A percentile compares a stretch with the other conserved stretches of the same genome.
These are phyloP conservation scores for Triplophysa siluroides DNA, from an alignment of 2,113 vertebrate species.

Conservation along the genomic window DNA sequence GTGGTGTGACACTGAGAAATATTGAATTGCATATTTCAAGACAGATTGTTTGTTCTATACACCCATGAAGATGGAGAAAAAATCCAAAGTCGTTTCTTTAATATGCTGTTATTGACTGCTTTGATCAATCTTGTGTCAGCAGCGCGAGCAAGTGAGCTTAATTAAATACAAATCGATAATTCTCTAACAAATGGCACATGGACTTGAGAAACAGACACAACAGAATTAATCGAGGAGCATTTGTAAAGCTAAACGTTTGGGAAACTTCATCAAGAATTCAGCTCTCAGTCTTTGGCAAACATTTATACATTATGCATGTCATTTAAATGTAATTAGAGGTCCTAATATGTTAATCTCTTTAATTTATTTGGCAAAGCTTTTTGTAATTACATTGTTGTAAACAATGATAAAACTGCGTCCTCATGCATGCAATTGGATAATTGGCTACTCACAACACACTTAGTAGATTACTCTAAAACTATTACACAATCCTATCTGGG, in stretches of 20 bases:
- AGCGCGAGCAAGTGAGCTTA: conserved; percentile 66
- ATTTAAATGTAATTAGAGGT: conserved; percentile 55
- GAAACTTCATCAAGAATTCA: conserved; percentile 53
- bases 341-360: conserved; percentile 47
- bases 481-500: conserved; percentile 41
- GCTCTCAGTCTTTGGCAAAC: conserved; percentile 43
- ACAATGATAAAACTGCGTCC: conserved; percentile 54
- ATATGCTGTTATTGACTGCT: conserved; percentile 60
- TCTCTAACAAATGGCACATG: conserved; percentile 57
- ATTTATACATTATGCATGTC: conserved; percentile 55
- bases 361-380: conserved; percentile 51
- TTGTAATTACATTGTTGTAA: conserved; percentile 59
- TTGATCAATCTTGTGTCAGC: conserved; percentile 69
- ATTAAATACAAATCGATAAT: conserved; percentile 70
- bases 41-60: conserved; percentile 60
- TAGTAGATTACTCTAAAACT: conserved; percentile 51
- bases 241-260: conserved; percentile 43
- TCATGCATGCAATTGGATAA: conserved; percentile 54
- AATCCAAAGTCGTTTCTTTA: conserved; percentile 40
- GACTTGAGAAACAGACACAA: conserved; percentile 37
- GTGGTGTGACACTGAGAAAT: conserved; percentile 55
- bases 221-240: conserved; percentile 31
- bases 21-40: conserved; percentile 49
- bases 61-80: conserved; percentile 54
- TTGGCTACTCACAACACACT: conserved; percentile 53